Conservation (phyloP, 2,797 vertebrate genomes). For the Gouania willdenowi region DNA sequence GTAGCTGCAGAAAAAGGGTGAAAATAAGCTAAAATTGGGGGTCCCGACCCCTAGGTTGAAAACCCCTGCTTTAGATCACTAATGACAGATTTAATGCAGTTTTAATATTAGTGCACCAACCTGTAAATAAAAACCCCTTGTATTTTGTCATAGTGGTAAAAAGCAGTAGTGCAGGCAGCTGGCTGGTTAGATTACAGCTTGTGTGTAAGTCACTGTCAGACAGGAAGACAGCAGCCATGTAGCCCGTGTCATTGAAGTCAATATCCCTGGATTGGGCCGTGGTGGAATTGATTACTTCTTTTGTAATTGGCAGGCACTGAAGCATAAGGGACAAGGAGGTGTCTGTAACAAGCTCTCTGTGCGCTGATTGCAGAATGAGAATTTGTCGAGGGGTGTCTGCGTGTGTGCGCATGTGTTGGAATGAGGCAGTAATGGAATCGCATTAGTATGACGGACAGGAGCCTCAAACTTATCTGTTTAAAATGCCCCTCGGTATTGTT, state of each 20-base stretch:
- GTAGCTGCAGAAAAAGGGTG: too few species aligned
- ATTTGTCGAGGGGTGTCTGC: slow-evolving; percentile 34
- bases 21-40: too few species aligned
- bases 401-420: slow-evolving; percentile 15
- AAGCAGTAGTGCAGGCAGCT: slow-evolving; percentile 21
- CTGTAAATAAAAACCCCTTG: too few species aligned
- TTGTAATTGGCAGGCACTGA: slow-evolving; percentile 74
- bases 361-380: slow-evolving; percentile 62
- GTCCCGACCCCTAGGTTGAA: too few species aligned
- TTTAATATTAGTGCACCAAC: too few species aligned
- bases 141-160: slow-evolving; percentile 10
- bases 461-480: slow-evolving; percentile 68
- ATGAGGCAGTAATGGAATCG: slow-evolving; percentile 60
- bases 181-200: slow-evolving; percentile 15
- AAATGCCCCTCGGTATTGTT: slow-evolving; percentile 57
- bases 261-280: slow-evolving; percentile 59
- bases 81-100: too few species aligned
- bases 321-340: slow-evolving; percentile 60
- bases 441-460: slow-evolving; percentile 67
- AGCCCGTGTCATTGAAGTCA: slow-evolving; percentile 65
- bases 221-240: slow-evolving; percentile 54
- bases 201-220: slow-evolving; percentile 55
- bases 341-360: slow-evolving; percentile 62
- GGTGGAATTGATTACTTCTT: slow-evolving; percentile 74
- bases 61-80: too few species aligned